Base-by-base conservation (phyloP, 2,888 invertebrate species). In the Tenthredo livida region DNA sequence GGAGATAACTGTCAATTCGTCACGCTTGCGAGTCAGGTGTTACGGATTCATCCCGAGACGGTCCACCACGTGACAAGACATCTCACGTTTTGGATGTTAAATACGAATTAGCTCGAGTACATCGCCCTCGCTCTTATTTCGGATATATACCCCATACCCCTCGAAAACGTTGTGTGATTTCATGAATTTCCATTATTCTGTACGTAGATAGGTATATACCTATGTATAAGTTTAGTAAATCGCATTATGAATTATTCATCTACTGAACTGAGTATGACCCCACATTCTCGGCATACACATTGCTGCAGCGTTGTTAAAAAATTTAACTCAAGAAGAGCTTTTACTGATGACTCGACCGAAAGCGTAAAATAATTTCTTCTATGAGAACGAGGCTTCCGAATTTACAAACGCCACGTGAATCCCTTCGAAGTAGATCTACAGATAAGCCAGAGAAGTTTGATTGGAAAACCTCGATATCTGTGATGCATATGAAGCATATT, bases 41-140 rank as follows among this genome's bases (percentile, higher is more conserved):
- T 37, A 70, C 40, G 43, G 40, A 43, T 73, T 43, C 10, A 43
- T 73, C 43, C 10, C n/a, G 72, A 15, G 25, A 43, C 72, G 33
- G n/a, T 43, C 72, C 40, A 73, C 72, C 40, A 73, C 72, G 72
- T 73, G 72, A 73, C 43, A 21, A 40, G 72, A 73, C 21, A 73
- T 43, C n/a, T 73, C 72, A 40, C 43, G 72, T 73, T 73, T 73
- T 73, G 9, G 40, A 37, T 10, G n/a, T 5, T 67, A 25, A 67
- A 67, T 33, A 33, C 15, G 12, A 67, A 67, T 61, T 25, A 10
- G 25, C 61, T 1, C 21, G 25, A 61, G 61, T 25, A 61, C 61
- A 21, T 33, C 70, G 70, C 37, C 70, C 37, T 17, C n/a, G 70
- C 25, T 61, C 12, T 61, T 29, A 25, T 12, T 25, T 12, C 25